These are phyloP conservation scores for Hirtodrosophila histrioides DNA, from an alignment of 2,888 invertebrate species.

Conservation along the genomic window DNA sequence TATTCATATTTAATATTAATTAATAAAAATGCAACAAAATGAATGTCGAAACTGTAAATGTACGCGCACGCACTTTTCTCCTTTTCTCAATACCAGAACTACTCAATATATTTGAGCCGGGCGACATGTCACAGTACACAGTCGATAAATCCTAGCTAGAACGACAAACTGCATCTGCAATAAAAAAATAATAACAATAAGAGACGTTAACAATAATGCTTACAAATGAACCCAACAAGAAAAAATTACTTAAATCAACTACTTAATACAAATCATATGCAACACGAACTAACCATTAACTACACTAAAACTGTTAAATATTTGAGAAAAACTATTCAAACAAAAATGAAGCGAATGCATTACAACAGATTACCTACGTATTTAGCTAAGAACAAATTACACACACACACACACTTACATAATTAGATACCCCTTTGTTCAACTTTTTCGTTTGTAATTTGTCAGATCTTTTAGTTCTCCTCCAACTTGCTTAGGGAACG, in stretches of 20 bases:
- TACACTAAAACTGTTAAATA: conserved; percentile 36
- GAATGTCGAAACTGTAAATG: conserved; percentile 56
- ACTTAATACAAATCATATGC: conserved; percentile 27
- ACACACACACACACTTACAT: conserved; percentile 20
- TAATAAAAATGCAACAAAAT: conserved; percentile 61
- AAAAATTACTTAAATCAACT: conserved; percentile 62
- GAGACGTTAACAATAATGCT: conserved; percentile 2
- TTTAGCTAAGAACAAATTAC: conserved; percentile 52
- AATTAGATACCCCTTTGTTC: neutral
- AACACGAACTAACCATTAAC: conserved; percentile 33
- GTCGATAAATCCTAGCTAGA: conserved; percentile 5
- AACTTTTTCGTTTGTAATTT: neutral
- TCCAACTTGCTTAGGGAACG: conserved; percentile 30
- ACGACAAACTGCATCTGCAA: conserved; percentile 15
- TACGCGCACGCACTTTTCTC: conserved; percentile 55
- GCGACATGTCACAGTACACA: conserved; percentile 2
- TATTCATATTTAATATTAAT: conserved; percentile 60
- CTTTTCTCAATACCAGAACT: conserved; percentile 3
- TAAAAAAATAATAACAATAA: conserved; percentile 13
- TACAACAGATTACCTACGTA: conserved; percentile 34
- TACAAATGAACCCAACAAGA: conserved; percentile 23
- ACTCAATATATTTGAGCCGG: neutral
- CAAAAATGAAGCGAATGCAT: conserved; percentile 31
- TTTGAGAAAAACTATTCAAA: conserved; percentile 25
- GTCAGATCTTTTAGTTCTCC: conserved; percentile 30